Evolutionary conservation across 53 echinoderm and acorn worm genomes (phyloP).

Genomic region (Henricia sp.): DNA sequence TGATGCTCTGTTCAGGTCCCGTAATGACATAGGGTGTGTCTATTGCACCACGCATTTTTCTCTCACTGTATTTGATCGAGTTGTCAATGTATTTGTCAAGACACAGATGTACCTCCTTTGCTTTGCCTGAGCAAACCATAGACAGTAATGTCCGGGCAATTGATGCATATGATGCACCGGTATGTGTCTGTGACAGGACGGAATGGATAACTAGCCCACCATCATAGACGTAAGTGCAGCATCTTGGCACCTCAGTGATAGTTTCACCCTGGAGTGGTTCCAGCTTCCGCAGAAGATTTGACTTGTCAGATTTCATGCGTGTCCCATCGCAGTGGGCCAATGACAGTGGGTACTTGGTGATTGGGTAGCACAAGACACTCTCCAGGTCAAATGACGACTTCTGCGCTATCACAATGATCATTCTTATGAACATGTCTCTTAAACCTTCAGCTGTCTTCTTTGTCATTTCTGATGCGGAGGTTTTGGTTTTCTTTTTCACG

Average conservation of each 20-base stretch:
- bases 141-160: constrained; percentile 60
- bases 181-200: constrained; percentile 60
- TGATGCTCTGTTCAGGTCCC: constrained; percentile 63
- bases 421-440: constrained; percentile 58
- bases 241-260: constrained; percentile 49
- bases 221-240: constrained; percentile 48
- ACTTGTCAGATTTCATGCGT: constrained; percentile 61
- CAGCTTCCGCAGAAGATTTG: constrained; percentile 36
- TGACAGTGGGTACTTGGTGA: constrained; percentile 66
- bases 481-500: constrained; percentile 26
- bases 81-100: constrained; percentile 68
- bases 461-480: constrained; percentile 6
- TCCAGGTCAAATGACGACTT: constrained; percentile 47
- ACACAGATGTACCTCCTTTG: constrained; percentile 67
- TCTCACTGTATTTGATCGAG: constrained; percentile 74
- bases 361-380: constrained; percentile 44
- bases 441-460: constrained; percentile 38
- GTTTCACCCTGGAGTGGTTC: constrained; percentile 56
- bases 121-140: constrained; percentile 32
- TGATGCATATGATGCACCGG: constrained; percentile 54
- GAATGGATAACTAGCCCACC: constrained; percentile 74
- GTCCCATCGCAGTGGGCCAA: constrained; percentile 69
- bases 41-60: constrained; percentile 63
- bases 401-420: constrained; percentile 53
- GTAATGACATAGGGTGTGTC: constrained; percentile 59